Conservation (phyloP, 2,797 vertebrate genomes). For the Cossypha caffra region DNA sequence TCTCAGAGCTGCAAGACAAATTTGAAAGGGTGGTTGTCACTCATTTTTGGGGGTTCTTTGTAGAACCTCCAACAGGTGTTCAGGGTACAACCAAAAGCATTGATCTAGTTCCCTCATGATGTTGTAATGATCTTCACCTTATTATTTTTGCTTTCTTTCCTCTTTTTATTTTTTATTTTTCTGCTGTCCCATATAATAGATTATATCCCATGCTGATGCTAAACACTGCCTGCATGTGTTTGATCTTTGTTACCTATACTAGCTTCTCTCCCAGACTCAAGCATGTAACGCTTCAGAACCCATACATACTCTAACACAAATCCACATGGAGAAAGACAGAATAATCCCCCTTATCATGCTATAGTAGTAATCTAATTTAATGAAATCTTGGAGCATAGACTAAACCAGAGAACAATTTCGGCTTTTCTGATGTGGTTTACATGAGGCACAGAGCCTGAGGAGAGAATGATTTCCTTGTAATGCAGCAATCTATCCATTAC, state of each 20-base stretch:
- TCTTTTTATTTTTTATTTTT: background rate
- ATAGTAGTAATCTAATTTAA: constrained; percentile 11
- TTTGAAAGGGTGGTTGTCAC: background rate
- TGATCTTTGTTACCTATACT: background rate
- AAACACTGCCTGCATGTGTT: background rate
- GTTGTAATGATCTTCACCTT: background rate
- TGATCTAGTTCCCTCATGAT: fast-evolving
- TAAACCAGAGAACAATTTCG: constrained; percentile 53
- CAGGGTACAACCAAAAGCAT: background rate
- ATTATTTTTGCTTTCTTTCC: background rate
- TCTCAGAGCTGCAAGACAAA: background rate
- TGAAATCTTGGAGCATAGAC: background rate
- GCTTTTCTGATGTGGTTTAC: constrained; percentile 44
- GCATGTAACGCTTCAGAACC: background rate
- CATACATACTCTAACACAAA: background rate
- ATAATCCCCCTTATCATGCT: background rate
- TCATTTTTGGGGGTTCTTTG: background rate
- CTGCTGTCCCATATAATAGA: background rate
- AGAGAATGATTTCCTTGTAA: constrained; percentile 49
- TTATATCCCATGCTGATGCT: background rate
- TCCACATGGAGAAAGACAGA: background rate
- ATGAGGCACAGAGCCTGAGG: background rate
- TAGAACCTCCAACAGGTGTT: background rate
- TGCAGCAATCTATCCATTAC: constrained; percentile 34
- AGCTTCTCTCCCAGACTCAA: background rate